Base-by-base conservation (phyloP, 1,140 invertebrate species). In the Sitophilus oryzae region DNA sequence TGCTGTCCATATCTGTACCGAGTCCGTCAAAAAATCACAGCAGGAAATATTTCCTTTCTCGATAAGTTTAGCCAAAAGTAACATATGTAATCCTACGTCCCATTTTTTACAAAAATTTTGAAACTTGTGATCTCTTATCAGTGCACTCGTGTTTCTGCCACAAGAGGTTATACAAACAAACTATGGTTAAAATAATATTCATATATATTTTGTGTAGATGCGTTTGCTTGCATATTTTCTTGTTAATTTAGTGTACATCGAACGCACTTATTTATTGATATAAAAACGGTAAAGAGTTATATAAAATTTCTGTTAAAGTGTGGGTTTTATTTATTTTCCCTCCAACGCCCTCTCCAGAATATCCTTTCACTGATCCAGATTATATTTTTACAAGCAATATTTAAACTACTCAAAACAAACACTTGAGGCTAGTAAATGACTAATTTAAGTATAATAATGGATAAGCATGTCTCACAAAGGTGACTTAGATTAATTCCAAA, bases 191-290 rank as follows among this genome's bases (percentile, higher is more conserved):
- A 46, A 66, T 62, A 56, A 65, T 61, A 59, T 64, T 64, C 60
- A 60, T 66, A 66, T 66, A 64, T 66, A 65, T 65, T 69, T 70
- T 68, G 58, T 68, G 68, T 70, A 68, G 65, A 66, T 68, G 66
- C 65, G 63, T 69, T 68, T 66, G 67, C 67, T 69, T 69, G 64
- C 64, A 66, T 58, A 58, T 59, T 62, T 60, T 67, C 41, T 37
- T 51, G 57, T 68, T 66, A 57, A 59, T 68, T 69, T 70, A 70
- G 68, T 65, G 66, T 62, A 68, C 66, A 69, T 71, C 67, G 65
- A 69, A 69, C 63, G 66, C 68, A 70, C 68, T 63, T 65, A 61
- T 63, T 59, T 64, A 63, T 60, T 56, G 46, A 56, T 62, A 55
- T 56, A 55, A 46, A 57, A 53, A 58, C 46, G 46, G 58, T 60